phyloP scores from a whole-genome alignment of 2,888 invertebrate species.

The Ormyrus pomaceus region DNA sequence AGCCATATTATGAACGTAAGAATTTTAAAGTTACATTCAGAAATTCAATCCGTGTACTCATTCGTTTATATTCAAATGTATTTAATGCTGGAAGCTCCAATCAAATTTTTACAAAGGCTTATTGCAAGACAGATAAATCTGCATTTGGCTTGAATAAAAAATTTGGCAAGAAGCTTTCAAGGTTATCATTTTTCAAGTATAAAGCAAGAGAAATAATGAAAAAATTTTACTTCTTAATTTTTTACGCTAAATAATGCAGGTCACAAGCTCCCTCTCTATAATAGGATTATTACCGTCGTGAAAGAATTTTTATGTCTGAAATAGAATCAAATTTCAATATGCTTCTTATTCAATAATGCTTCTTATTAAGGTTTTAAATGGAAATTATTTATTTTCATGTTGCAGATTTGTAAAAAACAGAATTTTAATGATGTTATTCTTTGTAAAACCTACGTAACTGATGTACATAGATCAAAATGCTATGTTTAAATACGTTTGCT shows the following conservation, averaged over 20 bases:
- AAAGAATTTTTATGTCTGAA: too few relatives aligned
- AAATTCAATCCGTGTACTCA: slow-evolving; percentile 2
- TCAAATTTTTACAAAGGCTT: neutral
- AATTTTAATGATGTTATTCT: too few relatives aligned
- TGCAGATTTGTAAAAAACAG: too few relatives aligned
- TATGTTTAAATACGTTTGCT: too few relatives aligned
- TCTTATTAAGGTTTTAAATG: too few relatives aligned
- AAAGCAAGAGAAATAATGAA: slow-evolving; percentile 18
- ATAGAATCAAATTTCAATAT: too few relatives aligned
- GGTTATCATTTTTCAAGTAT: slow-evolving; percentile 8
- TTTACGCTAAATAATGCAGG: slow-evolving; percentile 15
- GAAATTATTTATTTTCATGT: too few relatives aligned
- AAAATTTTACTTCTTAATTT: slow-evolving; percentile 36
- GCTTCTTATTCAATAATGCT: too few relatives aligned
- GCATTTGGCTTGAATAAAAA: neutral
- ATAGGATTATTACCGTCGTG: neutral
- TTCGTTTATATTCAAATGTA: neutral
- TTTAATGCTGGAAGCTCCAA: neutral
- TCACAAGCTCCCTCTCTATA: neutral
- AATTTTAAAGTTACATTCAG: neutral
- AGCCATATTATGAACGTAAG: too few relatives aligned
- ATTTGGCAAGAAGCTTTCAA: neutral
- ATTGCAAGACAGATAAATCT: slow-evolving; percentile 1
- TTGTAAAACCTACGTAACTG: too few relatives aligned
- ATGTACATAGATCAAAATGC: too few relatives aligned